phyloP scores from a whole-genome alignment of 1,140 invertebrate species.

The Drosophila pachea region DNA sequence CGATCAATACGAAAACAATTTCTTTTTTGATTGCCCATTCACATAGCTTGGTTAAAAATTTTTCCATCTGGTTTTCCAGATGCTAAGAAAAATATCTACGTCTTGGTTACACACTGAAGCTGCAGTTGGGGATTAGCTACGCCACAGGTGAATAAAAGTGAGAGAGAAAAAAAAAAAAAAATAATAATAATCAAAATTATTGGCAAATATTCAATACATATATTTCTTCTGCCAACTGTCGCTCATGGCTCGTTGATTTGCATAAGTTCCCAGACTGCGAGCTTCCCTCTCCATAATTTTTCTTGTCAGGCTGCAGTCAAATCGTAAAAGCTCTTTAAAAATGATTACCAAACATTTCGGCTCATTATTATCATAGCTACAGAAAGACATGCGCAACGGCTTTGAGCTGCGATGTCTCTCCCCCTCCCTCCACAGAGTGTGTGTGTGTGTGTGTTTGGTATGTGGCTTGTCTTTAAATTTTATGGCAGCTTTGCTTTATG shows the following conservation, averaged over 20 bases:
- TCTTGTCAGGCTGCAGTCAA: slow-evolving; percentile 31
- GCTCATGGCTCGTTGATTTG: slow-evolving; percentile 8
- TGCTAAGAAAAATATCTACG: no score
- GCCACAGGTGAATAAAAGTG: no score
- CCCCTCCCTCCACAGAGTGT: no score
- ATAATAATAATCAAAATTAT: no score
- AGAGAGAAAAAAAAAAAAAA: no score
- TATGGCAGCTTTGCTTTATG: slow-evolving; percentile 47
- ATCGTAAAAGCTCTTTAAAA: slow-evolving; percentile 45
- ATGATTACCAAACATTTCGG: slow-evolving; percentile 70
- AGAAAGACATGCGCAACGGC: slow-evolving; percentile 29
- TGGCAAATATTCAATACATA: neutral
- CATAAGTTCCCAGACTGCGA: slow-evolving; percentile 14
- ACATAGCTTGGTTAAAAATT: neutral
- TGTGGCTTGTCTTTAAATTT: slow-evolving; percentile 42
- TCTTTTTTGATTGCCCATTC: no score
- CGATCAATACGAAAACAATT: no score
- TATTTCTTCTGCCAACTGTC: no score
- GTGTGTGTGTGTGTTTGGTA: slow-evolving; percentile 18
- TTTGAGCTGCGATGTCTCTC: no score
- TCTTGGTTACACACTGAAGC: no score
- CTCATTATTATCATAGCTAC: slow-evolving; percentile 59
- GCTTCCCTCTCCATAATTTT: slow-evolving; percentile 7
- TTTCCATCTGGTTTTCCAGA: neutral
- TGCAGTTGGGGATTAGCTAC: no score